Evolutionary conservation across 2,888 invertebrate species (phyloP), one percentile per base, ranked within the genome.

Genomic region (Oligia fasciuncula): DNA sequence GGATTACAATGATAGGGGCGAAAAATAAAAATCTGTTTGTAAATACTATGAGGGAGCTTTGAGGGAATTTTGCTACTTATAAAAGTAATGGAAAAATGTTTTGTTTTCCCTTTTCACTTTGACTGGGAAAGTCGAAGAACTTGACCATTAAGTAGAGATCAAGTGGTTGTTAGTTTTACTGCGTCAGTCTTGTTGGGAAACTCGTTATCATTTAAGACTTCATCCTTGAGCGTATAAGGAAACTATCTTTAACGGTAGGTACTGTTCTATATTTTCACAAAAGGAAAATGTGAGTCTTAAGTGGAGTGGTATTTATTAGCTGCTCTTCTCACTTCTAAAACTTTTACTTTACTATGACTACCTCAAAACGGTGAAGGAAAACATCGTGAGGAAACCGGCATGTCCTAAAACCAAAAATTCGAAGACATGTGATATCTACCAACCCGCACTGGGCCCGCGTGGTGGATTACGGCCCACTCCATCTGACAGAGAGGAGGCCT

Each of bases 11-110:
- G 81, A 88, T 80, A 83, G 70, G 79, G 77, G 73, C 76, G 79
- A 79, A 79, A 60, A 87, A 87, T 88, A 81, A 78, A 81, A 87
- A 86, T 83, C 81, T 75, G 79, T 78, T 80, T 75, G 82, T 78
- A 81, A 80, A 72, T 71, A 83, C 73, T 82, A 79, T 79, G 71
- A 76, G 68, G 71, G 70, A 60, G 70, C 71, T 84, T 83, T 80
- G 63, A 62, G 66, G 67, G 68, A 81, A 80, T 85, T 85, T 67
- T 11, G 51, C 77, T 79, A 79, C 80, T 81, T 83, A 83, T 63
- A 70, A 79, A 80, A 77, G 67, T 81, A 77, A 85, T 83, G 67
- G 73, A 71, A 86, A 85, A 80, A 73, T 76, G 62, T 81, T 76
- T 81, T 73, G 81, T 80, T 69, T 74, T 75, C 65, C 69, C 29